These are phyloP conservation scores for Cervus canadensis DNA, from an alignment of 2,113 vertebrate genomes.

Conservation along the genomic window DNA sequence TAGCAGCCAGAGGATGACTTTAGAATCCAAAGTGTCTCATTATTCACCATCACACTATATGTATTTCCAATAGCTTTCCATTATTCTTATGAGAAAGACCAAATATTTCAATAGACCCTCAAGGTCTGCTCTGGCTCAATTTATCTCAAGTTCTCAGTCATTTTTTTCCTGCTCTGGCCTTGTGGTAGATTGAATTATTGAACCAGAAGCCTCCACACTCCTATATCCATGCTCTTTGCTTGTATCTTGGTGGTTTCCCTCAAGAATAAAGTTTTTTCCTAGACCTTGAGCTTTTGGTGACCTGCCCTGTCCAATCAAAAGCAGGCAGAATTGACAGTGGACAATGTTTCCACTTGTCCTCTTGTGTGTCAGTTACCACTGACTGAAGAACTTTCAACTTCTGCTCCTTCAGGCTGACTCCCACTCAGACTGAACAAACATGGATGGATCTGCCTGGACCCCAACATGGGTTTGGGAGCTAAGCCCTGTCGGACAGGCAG, in stretches of 20 bases:
- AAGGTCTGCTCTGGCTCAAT: neutral
- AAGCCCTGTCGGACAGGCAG: neutral
- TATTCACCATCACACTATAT: too few relatives aligned
- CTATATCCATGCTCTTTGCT: neutral
- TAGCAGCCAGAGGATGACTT: neutral
- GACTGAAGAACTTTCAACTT: neutral
- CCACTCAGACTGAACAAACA: neutral
- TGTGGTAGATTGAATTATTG: neutral
- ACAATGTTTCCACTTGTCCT: neutral
- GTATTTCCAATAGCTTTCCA: neutral
- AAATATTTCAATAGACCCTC: neutral
- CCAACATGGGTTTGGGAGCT: neutral
- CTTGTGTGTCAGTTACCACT: accelerated
- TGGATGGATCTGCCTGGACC: neutral
- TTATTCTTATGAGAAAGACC: neutral
- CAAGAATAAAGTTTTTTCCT: neutral
- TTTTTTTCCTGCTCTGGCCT: neutral
- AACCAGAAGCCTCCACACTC: too few relatives aligned
- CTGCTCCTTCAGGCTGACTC: too few relatives aligned
- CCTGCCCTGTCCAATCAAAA: neutral
- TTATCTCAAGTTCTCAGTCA: neutral
- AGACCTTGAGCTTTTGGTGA: neutral
- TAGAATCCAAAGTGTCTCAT: neutral
- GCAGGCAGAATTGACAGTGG: neutral
- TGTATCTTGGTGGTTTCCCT: neutral